Percentiles rank a stretch among this genome's conserved stretches.
Conservation (phyloP, 2,888 invertebrate species). For the Dinocampus coccinellae region DNA sequence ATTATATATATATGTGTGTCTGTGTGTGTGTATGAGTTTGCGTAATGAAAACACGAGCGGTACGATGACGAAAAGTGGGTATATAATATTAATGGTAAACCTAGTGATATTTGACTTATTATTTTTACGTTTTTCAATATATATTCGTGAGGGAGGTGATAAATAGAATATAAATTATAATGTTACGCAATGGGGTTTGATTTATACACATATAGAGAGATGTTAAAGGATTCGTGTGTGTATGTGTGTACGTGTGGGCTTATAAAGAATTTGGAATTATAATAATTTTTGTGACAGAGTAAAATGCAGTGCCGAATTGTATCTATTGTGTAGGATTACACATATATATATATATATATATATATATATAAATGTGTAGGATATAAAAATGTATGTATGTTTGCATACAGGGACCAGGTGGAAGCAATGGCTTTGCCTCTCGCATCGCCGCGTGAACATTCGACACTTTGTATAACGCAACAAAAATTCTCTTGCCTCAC, state of each 20-base stretch:
- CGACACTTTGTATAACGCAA: conserved; percentile 46
- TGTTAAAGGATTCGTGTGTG: too few relatives aligned
- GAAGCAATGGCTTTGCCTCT: conserved; percentile 32
- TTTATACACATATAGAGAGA: too few relatives aligned
- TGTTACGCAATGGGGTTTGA: not conserved
- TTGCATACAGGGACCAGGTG: conserved; percentile 45
- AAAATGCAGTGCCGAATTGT: conserved; percentile 43
- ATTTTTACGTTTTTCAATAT: not conserved
- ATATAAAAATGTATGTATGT: not conserved
- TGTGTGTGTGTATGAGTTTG: not conserved
- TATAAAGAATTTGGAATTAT: conserved; percentile 49
- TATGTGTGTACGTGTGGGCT: not conserved
- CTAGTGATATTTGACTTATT: not conserved
- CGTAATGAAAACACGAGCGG: conserved; percentile 10
- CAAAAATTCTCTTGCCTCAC: conserved; percentile 11
- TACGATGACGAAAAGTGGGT: conserved; percentile 11
- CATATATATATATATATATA: not conserved
- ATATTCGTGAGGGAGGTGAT: not conserved
- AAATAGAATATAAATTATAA: not conserved
- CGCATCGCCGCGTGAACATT: conserved; percentile 37
- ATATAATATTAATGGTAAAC: not conserved
- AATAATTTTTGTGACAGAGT: conserved; percentile 58
- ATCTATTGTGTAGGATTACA: conserved; percentile 40
- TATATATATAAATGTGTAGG: not conserved
- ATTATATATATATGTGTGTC: not conserved